Evolutionary conservation across 2,888 invertebrate genomes (phyloP), one percentile per base, ranked within the genome.

Genomic region (Pseudeuparius sepicola): DNA sequence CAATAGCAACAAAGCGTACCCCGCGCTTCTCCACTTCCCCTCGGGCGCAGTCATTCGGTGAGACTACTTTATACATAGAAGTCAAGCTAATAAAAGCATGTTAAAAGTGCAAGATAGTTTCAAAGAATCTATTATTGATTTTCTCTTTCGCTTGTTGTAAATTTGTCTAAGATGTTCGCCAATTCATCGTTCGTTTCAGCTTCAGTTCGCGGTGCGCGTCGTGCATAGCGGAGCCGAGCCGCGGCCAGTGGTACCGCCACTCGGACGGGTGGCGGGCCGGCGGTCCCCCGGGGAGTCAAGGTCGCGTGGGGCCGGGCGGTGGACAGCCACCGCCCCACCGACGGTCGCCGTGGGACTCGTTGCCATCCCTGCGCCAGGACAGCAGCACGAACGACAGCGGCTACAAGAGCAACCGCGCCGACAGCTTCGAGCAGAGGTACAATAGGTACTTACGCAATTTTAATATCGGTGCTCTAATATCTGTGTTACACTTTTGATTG

Each of bases 161-260:
- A n/a, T n/a, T n/a, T n/a, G n/a, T n/a, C n/a, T n/a, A n/a, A n/a
- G n/a, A n/a, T n/a, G n/a, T n/a, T n/a, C n/a, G n/a, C n/a, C n/a
- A n/a, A n/a, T n/a, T n/a, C n/a, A n/a, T n/a, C n/a, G n/a, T n/a
- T n/a, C n/a, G n/a, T n/a, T n/a, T n/a, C n/a, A n/a, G n/a, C n/a
- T 62, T 57, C 42, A 63, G 60, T 47, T 75, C 78, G 20, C 71
- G 85, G 48, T 88, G 87, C 57, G 83, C 85, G 41, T 84, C 84
- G 29, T 87, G 87, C 64, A 83, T 87, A 61, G 86, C 86, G n/a
- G 87, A 87, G 63, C 84, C 86, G 14, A 84, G 86, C 41, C 74
- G 87, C 15, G 83, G 84, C 41, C 86, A 87, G 52, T 87, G 87
- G 87, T 88, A 86, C 66, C 78, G 87, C 10, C 87, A 87, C 63